These are phyloP conservation scores for Apodemia mormo DNA, from an alignment of 2,888 invertebrate genomes.

Conservation along the genomic window DNA sequence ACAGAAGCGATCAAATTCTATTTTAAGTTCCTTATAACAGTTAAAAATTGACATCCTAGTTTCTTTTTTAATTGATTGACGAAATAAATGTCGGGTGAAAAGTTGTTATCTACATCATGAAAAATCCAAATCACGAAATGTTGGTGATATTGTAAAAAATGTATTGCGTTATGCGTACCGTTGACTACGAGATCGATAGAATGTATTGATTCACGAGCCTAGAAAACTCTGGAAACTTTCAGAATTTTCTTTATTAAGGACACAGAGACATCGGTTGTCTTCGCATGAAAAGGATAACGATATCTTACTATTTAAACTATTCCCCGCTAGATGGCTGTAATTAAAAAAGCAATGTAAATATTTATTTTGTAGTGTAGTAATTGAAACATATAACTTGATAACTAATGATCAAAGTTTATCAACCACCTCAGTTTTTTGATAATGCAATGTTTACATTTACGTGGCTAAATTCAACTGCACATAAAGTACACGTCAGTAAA, in stretches of 20 bases:
- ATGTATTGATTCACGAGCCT: neutral
- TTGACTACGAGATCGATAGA: too few species aligned
- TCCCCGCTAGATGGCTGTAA: conserved; percentile 35
- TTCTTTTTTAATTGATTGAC: too few species aligned
- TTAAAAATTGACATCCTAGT: too few species aligned
- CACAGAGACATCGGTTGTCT: neutral
- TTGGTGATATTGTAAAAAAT: too few species aligned
- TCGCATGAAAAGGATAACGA: conserved; percentile 24
- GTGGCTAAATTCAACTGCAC: conserved; percentile 28
- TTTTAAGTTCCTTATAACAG: too few species aligned
- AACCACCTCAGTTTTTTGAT: neutral
- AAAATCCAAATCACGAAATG: too few species aligned
- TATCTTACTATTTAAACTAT: conserved; percentile 24
- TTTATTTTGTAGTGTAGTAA: neutral
- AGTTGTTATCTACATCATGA: too few species aligned
- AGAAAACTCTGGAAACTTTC: conserved; percentile 26
- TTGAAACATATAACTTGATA: neutral
- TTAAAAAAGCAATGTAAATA: conserved; percentile 3
- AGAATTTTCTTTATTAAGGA: neutral
- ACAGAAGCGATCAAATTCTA: too few species aligned
- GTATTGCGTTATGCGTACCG: too few species aligned
- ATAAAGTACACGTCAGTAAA: conserved; percentile 29
- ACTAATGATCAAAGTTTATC: neutral
- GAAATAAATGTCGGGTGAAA: too few species aligned
- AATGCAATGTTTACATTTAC: conserved; percentile 22